Evolutionary conservation across 2,888 invertebrate genomes (phyloP).

Genomic region (Sesia bembeciformis): DNA sequence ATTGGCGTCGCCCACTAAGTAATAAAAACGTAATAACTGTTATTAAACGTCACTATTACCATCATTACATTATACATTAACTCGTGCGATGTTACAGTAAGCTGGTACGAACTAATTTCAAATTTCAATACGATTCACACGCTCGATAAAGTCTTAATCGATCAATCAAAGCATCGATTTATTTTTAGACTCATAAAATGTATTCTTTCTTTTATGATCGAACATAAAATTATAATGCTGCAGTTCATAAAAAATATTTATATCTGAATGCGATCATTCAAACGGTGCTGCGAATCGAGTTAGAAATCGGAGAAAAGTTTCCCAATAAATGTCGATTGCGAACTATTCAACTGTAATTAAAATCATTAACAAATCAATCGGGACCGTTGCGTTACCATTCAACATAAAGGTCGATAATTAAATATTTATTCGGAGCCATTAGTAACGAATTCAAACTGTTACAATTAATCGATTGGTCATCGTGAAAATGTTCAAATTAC

Average conservation of each 20-base stretch:
- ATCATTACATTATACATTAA: slow-evolving; percentile 42
- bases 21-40: slow-evolving; percentile 47
- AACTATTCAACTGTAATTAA: slow-evolving; percentile 38
- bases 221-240: slow-evolving; percentile 2
- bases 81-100: slow-evolving; percentile 32
- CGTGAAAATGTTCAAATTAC: slow-evolving; percentile 57
- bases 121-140: slow-evolving; percentile 33
- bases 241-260: slow-evolving; percentile 7
- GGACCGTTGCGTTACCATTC: slow-evolving; percentile 62
- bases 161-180: slow-evolving; percentile 4
- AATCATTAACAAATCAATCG: slow-evolving; percentile 50
- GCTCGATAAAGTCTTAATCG: slow-evolving; percentile 17
- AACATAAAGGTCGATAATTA: slow-evolving; percentile 61
- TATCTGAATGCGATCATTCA: slow-evolving; percentile 9
- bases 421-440: slow-evolving; percentile 69
- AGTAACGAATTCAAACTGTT: slow-evolving; percentile 50
- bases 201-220: not conserved
- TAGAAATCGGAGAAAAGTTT: slow-evolving; percentile 19
- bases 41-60: slow-evolving; percentile 29
- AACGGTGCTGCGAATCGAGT: slow-evolving; percentile 16
- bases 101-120: slow-evolving; percentile 25
- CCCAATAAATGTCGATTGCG: slow-evolving; percentile 12
- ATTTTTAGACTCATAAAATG: slow-evolving; percentile 4
- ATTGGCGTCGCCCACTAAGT: slow-evolving; percentile 22
- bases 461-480: slow-evolving; percentile 59